Conservation (phyloP, 2,797 vertebrate species). For the Rhynchotus rufescens region DNA sequence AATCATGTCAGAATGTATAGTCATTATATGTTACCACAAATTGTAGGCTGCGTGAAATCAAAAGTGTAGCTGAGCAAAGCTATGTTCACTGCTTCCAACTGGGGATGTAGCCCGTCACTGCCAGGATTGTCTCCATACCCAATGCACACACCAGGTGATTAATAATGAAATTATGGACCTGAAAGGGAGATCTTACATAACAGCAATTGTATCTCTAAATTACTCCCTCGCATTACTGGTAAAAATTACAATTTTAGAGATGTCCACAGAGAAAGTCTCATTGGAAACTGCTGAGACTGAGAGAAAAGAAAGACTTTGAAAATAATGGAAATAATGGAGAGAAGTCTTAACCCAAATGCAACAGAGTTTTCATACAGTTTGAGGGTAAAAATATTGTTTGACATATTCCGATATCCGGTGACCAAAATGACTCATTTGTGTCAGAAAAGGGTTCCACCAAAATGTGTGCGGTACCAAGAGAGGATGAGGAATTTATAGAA, state of each 20-base stretch:
- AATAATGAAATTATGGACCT: background rate
- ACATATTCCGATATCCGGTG: background rate
- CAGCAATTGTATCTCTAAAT: background rate
- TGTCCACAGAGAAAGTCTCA: background rate
- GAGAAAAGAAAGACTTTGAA: background rate
- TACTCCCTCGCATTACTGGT: background rate
- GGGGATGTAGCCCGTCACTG: background rate
- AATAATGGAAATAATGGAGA: background rate
- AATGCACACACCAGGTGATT: background rate
- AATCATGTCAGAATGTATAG: background rate
- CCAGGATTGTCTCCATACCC: background rate
- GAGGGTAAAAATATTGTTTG: background rate
- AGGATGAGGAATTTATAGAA: background rate
- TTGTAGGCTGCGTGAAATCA: too few relatives aligned
- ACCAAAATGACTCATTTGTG: background rate
- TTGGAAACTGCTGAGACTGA: background rate
- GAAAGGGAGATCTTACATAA: background rate
- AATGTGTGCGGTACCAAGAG: background rate
- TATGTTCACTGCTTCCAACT: background rate
- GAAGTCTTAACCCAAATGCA: background rate
- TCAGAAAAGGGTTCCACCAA: background rate
- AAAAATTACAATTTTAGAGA: background rate
- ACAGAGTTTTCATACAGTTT: background rate
- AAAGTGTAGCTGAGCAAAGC: background rate
- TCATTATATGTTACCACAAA: background rate